Evolutionary conservation across 2,888 invertebrate genomes (phyloP).

Genomic region (Drosophila kuntzei): DNA sequence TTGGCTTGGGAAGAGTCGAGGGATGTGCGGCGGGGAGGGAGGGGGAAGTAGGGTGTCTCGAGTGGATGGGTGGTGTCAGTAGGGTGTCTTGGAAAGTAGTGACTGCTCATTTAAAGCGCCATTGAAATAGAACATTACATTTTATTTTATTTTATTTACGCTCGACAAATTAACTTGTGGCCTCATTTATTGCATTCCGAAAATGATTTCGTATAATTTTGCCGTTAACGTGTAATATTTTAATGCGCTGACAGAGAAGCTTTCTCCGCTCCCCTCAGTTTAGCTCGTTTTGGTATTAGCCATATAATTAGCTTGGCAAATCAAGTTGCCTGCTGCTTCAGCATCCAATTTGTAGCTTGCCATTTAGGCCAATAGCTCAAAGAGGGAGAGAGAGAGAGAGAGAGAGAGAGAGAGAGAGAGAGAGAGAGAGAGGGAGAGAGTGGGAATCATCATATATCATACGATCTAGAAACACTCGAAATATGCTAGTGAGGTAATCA

Average conservation of each 20-base stretch:
- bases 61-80: neutral
- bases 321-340: neutral
- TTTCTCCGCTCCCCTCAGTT: neutral
- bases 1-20: neutral
- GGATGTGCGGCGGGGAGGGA: too few species aligned
- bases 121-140: slow-evolving; percentile 49
- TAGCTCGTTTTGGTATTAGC: slow-evolving; percentile 34
- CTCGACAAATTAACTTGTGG: slow-evolving; percentile 60
- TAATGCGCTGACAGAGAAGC: slow-evolving; percentile 30
- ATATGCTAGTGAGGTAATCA: slow-evolving; percentile 52
- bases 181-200: slow-evolving; percentile 62
- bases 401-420: neutral
- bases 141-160: slow-evolving; percentile 57
- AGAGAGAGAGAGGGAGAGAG: neutral
- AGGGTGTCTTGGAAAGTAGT: neutral
- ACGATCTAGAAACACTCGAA: slow-evolving; percentile 15
- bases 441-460: slow-evolving; percentile 16
- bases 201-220: slow-evolving; percentile 67
- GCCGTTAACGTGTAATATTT: slow-evolving; percentile 56
- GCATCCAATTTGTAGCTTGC: neutral
- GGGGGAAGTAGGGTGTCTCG: neutral
- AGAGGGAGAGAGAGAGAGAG: neutral
- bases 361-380: slow-evolving; percentile 3
- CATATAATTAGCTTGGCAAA: slow-evolving; percentile 39
- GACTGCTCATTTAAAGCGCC: slow-evolving; percentile 47